These are phyloP conservation scores for Drosophila buzzatii DNA, from an alignment of 2,888 invertebrate species.

Conservation along the genomic window DNA sequence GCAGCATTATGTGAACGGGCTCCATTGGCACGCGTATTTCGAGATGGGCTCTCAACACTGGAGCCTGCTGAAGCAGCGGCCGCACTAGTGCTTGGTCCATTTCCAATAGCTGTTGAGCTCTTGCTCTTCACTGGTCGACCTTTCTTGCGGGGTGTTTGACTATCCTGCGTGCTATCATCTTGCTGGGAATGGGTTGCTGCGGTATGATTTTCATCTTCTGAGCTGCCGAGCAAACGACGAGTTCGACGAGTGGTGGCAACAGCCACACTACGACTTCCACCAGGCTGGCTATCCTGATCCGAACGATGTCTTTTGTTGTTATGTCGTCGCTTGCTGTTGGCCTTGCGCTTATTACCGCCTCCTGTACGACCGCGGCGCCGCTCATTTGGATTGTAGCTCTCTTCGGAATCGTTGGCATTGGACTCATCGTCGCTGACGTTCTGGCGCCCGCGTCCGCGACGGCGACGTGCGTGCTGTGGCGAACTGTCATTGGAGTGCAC, in stretches of 20 bases:
- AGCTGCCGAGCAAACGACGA: conserved; percentile 66
- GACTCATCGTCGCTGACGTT: conserved; percentile 80
- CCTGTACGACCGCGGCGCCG: conserved; percentile 59
- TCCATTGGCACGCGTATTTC: conserved; percentile 75
- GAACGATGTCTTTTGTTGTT: conserved; percentile 50
- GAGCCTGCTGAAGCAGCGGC: conserved; percentile 55
- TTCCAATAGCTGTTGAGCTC: conserved; percentile 39
- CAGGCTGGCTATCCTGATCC: conserved; percentile 34
- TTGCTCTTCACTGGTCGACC: conserved; percentile 66
- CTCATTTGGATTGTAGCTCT: conserved; percentile 86
- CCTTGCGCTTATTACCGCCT: conserved; percentile 50
- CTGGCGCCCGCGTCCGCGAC: conserved; percentile 56
- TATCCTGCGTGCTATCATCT: conserved; percentile 82
- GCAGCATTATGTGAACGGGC: conserved; percentile 70
- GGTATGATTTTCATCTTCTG: conserved; percentile 68
- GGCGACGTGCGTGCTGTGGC: conserved; percentile 54
- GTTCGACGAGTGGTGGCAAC: conserved; percentile 51
- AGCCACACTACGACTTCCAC: conserved; percentile 33
- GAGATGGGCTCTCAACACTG: conserved; percentile 73
- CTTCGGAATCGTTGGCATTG: conserved; percentile 87
- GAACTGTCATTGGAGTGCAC: conserved; percentile 62
- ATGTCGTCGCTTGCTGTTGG: conserved; percentile 34
- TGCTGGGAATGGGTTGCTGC: conserved; percentile 57
- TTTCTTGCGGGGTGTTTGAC: conserved; percentile 69
- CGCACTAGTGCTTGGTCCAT: conserved; percentile 73